A percentile compares a stretch with the other conserved stretches of the same genome.
These are phyloP conservation scores for Brachionus rotundiformis DNA, from an alignment of 1,140 invertebrate genomes.

Conservation along the genomic window DNA sequence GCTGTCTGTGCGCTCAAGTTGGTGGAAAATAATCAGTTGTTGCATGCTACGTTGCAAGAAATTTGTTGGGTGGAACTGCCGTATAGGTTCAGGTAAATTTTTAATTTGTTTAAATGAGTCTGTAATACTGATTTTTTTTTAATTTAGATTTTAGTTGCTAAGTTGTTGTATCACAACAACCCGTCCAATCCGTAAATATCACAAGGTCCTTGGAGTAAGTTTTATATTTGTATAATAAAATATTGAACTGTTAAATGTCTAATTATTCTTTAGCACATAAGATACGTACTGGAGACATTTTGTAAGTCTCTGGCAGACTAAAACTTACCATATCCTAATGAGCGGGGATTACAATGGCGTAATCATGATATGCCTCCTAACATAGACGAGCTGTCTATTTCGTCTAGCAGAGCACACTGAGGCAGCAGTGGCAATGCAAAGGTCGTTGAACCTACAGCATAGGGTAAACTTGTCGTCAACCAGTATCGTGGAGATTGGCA, in stretches of 20 bases:
- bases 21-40: not conserved
- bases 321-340: not conserved
- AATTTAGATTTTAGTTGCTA: too few species aligned
- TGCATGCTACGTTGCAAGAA: too few species aligned
- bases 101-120: too few species aligned
- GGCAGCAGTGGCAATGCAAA: too few species aligned
- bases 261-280: not conserved
- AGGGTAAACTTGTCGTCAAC: not conserved
- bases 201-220: not conserved
- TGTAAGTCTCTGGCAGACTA: not conserved
- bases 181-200: not conserved
- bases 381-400: too few species aligned
- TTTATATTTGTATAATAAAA: not conserved
- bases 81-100: too few species aligned
- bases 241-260: not conserved
- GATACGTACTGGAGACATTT: not conserved
- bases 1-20: not conserved
- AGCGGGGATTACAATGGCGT: not conserved
- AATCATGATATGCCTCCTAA: too few species aligned
- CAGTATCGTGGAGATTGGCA: too few species aligned
- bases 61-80: too few species aligned
- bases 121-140: too few species aligned
- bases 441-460: not conserved
- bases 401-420: too few species aligned
- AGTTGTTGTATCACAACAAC: too few species aligned